Base-by-base conservation (phyloP, 2,888 invertebrate species). In the Euproctis similis region DNA sequence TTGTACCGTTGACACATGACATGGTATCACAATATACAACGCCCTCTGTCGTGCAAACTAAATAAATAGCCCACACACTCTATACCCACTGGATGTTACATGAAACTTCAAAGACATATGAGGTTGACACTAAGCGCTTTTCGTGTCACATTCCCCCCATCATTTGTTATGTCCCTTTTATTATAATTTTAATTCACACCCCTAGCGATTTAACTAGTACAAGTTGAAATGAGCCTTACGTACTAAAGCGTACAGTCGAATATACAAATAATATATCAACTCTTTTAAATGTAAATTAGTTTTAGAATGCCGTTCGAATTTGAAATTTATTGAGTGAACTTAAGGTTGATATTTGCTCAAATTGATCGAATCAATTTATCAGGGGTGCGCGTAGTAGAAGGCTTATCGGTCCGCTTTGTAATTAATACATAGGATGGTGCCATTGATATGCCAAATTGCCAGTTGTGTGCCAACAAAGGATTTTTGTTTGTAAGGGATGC, bases 121-220 rank as follows among this genome's bases (percentile, higher is more conserved):
- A 70, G 62, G 64, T 70, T 80, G 81, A 81, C 82, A 82, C 71
- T 81, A 80, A 81, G 74, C 73, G 62, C 62, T 65, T 63, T 65
- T 49, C 59, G 66, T 68, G 72, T 70, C 63, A 70, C 67, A 69
- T 68, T 63, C 64, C 69, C 74, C 71, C 59, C 55, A 4, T n/a
- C n/a, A n/a, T n/a, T n/a, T 12, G 62, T 67, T 66, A 58, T 60
- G 58, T 63, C 65, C 68, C 73, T 64, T 67, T 69, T 61, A 65
- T 69, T 66, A 74, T 74, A 74, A 21, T 75, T 70, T 71, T 80
- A 80, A 81, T 81, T 82, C 80, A 81, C 82, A 82, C 82, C 80
- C 82, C 72, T 70, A 61, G 67, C 63, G 41, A 45, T 63, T 51
- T 46, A 37, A 23, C 7, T 0, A 4, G 2, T 9, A 8, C 39